A percentile compares a stretch with the other conserved stretches of the same genome.
These are phyloP conservation scores for Melipona quadrifasciata DNA, from an alignment of 1,140 invertebrate genomes.

Conservation along the genomic window DNA sequence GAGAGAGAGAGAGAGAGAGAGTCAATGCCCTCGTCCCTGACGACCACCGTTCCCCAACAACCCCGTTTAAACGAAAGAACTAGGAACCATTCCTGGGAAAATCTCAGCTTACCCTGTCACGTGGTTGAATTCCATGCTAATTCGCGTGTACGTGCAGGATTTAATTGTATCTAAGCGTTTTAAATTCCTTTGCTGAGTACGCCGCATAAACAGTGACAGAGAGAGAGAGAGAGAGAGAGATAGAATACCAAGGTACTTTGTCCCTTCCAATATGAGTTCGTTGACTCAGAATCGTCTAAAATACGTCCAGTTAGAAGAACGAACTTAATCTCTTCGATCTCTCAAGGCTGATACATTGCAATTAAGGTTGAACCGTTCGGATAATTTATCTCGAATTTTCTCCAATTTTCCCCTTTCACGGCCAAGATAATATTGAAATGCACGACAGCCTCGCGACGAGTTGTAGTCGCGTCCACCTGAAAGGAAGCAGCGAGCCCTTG, in stretches of 20 bases:
- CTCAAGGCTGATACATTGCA: too few relatives aligned
- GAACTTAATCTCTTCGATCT: too few relatives aligned
- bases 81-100: constrained; percentile 39
- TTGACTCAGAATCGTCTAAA: background rate
- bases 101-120: constrained; percentile 6
- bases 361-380: too few relatives aligned
- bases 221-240: background rate
- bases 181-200: background rate
- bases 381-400: background rate
- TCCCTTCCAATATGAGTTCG: background rate
- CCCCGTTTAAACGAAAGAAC: constrained; percentile 51
- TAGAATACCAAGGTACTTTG: background rate
- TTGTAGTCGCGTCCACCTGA: background rate
- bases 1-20: constrained; percentile 25
- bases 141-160: too few relatives aligned
- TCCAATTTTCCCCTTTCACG: too few relatives aligned
- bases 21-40: constrained; percentile 69
- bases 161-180: background rate
- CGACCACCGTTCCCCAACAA: constrained; percentile 71
- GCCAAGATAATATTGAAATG: background rate
- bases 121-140: background rate
- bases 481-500: background rate
- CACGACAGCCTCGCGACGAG: background rate
- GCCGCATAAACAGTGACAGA: too few relatives aligned
- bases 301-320: too few relatives aligned